Percentiles rank a stretch among this genome's conserved stretches.
These are phyloP conservation scores for Pseudotriccus pelzelni DNA, from an alignment of 2,797 vertebrate species.

Conservation along the genomic window DNA sequence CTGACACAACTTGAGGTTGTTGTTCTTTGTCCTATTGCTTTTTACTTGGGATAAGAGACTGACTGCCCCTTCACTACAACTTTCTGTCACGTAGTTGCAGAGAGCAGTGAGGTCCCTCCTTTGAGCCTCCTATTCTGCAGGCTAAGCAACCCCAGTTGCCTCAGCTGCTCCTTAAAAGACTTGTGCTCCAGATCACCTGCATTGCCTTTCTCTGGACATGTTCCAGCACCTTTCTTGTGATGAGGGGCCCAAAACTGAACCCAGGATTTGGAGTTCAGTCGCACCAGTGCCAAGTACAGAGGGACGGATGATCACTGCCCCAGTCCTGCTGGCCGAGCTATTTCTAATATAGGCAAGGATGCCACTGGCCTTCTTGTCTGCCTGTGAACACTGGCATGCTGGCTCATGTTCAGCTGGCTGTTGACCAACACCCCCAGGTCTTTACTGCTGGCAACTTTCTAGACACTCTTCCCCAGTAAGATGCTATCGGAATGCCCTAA, in stretches of 20 bases:
- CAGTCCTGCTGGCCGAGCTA: background rate
- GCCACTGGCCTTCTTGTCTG: background rate
- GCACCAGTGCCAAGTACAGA: background rate
- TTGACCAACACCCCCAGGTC: accelerated
- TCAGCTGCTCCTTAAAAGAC: background rate
- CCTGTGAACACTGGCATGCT: background rate
- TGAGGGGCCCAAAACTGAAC: background rate
- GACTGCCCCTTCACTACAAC: accelerated
- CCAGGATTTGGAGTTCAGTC: accelerated
- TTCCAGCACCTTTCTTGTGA: background rate
- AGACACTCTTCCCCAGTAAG: background rate
- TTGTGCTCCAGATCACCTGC: background rate
- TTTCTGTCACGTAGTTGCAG: background rate
- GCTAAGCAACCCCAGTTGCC: background rate
- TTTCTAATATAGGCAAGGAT: background rate
- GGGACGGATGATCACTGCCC: accelerated
- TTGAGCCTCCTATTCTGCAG: background rate
- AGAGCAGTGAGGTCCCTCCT: background rate
- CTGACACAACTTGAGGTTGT: background rate
- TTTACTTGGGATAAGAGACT: background rate
- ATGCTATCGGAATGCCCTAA: background rate
- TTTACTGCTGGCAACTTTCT: background rate
- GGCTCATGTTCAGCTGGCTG: accelerated
- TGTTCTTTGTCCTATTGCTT: background rate
- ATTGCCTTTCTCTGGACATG: accelerated